phyloP scores from a whole-genome alignment of 2,113 vertebrate genomes.

The Rissa tridactyla region DNA sequence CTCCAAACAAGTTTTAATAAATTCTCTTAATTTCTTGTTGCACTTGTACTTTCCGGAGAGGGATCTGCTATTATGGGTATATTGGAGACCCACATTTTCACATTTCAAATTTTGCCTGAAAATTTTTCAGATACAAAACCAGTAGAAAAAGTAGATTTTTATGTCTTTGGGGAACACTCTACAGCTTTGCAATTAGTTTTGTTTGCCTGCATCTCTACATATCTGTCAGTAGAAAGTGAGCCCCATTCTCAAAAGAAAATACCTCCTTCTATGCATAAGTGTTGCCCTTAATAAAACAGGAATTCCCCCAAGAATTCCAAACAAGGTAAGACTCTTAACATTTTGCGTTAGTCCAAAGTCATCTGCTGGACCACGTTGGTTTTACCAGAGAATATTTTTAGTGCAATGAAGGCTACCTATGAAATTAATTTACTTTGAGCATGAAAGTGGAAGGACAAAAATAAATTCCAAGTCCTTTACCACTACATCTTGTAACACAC shows the following conservation, averaged over 20 bases:
- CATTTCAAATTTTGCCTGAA: background rate
- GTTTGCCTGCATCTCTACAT: background rate
- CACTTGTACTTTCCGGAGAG: background rate
- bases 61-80: background rate
- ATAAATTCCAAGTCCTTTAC: background rate
- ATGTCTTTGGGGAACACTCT: background rate
- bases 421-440: background rate
- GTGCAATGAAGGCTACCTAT: background rate
- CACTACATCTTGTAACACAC: background rate
- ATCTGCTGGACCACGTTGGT: background rate
- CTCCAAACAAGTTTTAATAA: background rate
- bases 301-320: background rate
- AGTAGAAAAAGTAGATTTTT: background rate
- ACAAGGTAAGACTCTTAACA: background rate
- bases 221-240: background rate
- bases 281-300: background rate
- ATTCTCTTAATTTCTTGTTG: background rate
- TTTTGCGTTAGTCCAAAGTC: background rate
- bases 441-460: background rate
- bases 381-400: background rate
- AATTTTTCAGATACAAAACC: background rate
- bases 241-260: background rate
- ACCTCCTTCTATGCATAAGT: background rate
- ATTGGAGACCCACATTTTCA: background rate
- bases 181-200: background rate